Evolutionary conservation across 2,113 vertebrate genomes (phyloP), one percentile per base, ranked within the genome.

Genomic region (Pan paniscus): DNA sequence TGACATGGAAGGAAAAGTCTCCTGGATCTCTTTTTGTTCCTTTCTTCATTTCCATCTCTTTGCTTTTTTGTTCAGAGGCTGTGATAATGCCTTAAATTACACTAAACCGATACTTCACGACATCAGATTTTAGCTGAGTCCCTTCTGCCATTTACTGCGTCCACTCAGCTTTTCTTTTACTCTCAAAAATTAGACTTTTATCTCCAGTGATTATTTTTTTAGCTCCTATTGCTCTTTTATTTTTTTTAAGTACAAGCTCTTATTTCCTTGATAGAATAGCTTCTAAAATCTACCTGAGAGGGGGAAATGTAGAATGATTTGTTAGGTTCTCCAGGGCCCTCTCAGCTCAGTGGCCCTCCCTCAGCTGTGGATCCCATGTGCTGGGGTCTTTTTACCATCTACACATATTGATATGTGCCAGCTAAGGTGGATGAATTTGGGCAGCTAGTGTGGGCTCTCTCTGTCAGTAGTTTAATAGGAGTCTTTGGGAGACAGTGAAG

Each of bases 261-360:
- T n/a, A n/a, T 92, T 95, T 92, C 73, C 85, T 90, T 97, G 76
- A 57, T 68, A 38, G 7, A 73, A 73, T 52, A 75, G 48, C 40
- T 85, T 68, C 72, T 57, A 68, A 76, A 81, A 64, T 78, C 70
- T 97, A 50, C 55, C 86, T 16, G 27, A 48, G 64, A 46, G 12
- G 68, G 30, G 25, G 8, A 70, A 40, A 14, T 30, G 30, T 27
- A 12, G 22, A 48, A 48, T 27, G 25, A n/a, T 52, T 9, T 23
- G 20, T 76, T 10, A 89, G 43, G 32, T 23, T 40, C 40, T 57
- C 16, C 32, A 10, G 6, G 12, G 27, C 20, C 38, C 43, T 90
- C 82, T 30, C 25, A 2, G 61, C 25, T n/a, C 4, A 0, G 12
- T 18, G 70, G 35, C 0, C 2, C 20, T 14, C 73, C 76, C 25